Evolutionary conservation across 2,888 invertebrate species (phyloP).

Genomic region (Nomada goodeniana): DNA sequence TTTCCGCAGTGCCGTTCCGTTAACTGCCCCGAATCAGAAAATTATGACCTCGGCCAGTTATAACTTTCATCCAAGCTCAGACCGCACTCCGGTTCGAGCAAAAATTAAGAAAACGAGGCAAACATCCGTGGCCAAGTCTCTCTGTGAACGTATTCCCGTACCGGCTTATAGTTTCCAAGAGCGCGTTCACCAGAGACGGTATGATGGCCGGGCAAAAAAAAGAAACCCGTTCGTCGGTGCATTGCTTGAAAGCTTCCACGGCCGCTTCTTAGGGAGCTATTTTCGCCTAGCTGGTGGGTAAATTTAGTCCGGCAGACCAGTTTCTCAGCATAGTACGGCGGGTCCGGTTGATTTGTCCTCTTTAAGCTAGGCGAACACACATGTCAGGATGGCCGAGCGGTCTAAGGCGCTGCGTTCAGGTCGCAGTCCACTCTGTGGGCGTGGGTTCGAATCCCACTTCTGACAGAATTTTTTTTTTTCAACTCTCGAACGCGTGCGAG

Average conservation of each 20-base stretch:
- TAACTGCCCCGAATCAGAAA: too few species aligned
- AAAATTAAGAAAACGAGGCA: too few species aligned
- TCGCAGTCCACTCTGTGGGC: slow-evolving; percentile 93
- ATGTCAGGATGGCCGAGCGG: slow-evolving; percentile 94
- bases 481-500: background rate
- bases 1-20: too few species aligned
- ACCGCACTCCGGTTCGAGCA: too few species aligned
- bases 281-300: slow-evolving; percentile 72
- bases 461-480: slow-evolving; percentile 85
- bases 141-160: background rate
- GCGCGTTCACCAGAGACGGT: slow-evolving; percentile 2
- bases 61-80: too few species aligned
- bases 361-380: slow-evolving; percentile 35
- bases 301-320: slow-evolving; percentile 71
- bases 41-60: too few species aligned
- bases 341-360: slow-evolving; percentile 31
- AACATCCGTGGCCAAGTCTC: background rate
- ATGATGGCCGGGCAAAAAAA: slow-evolving; percentile 27
- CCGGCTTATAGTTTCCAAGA: background rate
- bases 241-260: slow-evolving; percentile 50
- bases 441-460: slow-evolving; percentile 94
- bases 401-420: slow-evolving; percentile 94
- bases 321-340: slow-evolving; percentile 49
- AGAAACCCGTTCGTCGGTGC: slow-evolving; percentile 52
- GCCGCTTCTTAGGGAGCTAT: slow-evolving; percentile 63